A percentile compares a stretch with the other conserved stretches of the same genome.
Evolutionary conservation across 2,797 vertebrate species (phyloP).

Genomic region (Rhinatrema bivittatum): DNA sequence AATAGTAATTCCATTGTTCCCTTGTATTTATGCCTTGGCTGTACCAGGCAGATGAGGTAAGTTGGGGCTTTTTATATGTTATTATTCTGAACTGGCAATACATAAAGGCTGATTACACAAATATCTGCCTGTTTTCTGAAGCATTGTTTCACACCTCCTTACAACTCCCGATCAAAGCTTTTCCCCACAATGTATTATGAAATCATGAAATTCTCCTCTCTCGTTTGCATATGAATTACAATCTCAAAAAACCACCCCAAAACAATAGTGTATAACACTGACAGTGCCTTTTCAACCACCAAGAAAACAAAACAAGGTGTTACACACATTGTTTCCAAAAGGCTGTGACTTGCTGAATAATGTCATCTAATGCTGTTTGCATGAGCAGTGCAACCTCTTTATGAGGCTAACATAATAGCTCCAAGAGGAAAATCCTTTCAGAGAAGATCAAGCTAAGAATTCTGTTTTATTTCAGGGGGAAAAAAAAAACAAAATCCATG

Average conservation of each 20-base stretch:
- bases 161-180: slow-evolving; percentile 61
- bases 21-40: slow-evolving; percentile 95
- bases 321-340: slow-evolving; percentile 45
- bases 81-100: slow-evolving; percentile 96
- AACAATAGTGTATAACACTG: slow-evolving; percentile 36
- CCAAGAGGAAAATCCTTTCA: no score
- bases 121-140: slow-evolving; percentile 89
- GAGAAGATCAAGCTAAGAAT: no score
- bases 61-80: slow-evolving; percentile 83
- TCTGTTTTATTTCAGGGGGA: no score
- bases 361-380: no score
- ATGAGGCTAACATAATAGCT: no score
- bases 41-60: slow-evolving; percentile 97
- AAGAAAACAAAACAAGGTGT: slow-evolving; percentile 54
- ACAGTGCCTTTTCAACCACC: slow-evolving; percentile 61
- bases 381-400: no score
- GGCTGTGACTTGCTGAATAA: slow-evolving; percentile 37
- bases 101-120: slow-evolving; percentile 96
- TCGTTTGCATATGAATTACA: slow-evolving; percentile 63
- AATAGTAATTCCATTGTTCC: slow-evolving; percentile 98
- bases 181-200: slow-evolving; percentile 65
- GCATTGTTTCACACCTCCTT: slow-evolving; percentile 70
- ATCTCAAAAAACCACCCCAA: slow-evolving; percentile 8
- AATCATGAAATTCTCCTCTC: slow-evolving; percentile 50
- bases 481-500: no score